Evolutionary conservation across 2,888 invertebrate genomes (phyloP).

Genomic region (Drosophila birchii): DNA sequence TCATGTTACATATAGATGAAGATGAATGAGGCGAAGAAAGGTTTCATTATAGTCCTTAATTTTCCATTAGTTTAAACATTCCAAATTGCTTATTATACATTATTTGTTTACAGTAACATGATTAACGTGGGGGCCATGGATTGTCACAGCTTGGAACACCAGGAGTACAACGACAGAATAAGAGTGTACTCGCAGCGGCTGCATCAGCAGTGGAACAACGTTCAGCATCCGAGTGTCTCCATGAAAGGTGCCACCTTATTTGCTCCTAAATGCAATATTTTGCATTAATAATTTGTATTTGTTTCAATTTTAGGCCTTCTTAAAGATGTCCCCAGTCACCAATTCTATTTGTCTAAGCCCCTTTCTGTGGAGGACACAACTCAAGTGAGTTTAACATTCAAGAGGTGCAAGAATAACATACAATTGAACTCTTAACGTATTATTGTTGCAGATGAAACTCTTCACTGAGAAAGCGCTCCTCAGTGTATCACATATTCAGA

Average conservation of each 20-base stretch:
- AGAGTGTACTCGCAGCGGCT: slow-evolving; percentile 88
- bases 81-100: not conserved
- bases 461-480: slow-evolving; percentile 89
- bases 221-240: slow-evolving; percentile 80
- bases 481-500: slow-evolving; percentile 91
- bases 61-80: not conserved
- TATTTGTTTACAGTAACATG: slow-evolving; percentile 89
- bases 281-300: not conserved
- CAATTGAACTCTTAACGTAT: not conserved
- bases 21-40: not conserved
- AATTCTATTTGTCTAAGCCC: slow-evolving; percentile 88
- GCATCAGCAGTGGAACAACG: slow-evolving; percentile 85
- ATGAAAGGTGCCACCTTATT: slow-evolving; percentile 69
- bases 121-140: slow-evolving; percentile 97
- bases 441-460: slow-evolving; percentile 88
- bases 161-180: slow-evolving; percentile 93
- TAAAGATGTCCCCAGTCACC: slow-evolving; percentile 91
- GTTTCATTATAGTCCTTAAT: too few relatives aligned
- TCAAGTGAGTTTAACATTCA: slow-evolving; percentile 86
- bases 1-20: not conserved
- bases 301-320: slow-evolving; percentile 85
- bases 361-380: slow-evolving; percentile 89
- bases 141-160: slow-evolving; percentile 94
- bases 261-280: not conserved
- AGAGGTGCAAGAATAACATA: not conserved